Evolutionary conservation across 2,888 invertebrate species (phyloP), one percentile per base, ranked within the genome.

Genomic region (Clivina fossor): DNA sequence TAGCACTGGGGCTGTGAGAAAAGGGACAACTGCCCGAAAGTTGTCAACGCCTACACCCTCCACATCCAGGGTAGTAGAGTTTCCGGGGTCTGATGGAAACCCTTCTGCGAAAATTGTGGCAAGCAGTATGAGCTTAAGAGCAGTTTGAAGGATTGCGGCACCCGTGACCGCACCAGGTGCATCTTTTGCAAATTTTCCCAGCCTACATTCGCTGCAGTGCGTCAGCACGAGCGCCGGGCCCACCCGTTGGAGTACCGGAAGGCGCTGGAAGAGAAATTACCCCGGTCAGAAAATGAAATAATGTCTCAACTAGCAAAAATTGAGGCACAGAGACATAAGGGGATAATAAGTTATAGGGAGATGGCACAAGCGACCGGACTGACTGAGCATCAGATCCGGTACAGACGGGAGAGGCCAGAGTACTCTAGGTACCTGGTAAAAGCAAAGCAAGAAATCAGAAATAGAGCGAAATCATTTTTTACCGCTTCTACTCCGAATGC

Each of bases 91-190:
- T n/a, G n/a, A n/a, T n/a, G n/a, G n/a, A n/a, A n/a, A n/a, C n/a
- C n/a, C n/a, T n/a, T n/a, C n/a, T n/a, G n/a, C n/a, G n/a, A n/a
- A n/a, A n/a, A n/a, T 2, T 40, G 40, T 20, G 40, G 40, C 18
- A 11, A 11, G 19, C 4, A n/a, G 4, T 40, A 40, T n/a, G 2
- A 5, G 18, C n/a, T 19, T 7, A 40, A 40, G 9, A 19, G 19
- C 3, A 24, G 26, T 26, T 26, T 43, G 22, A 43, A 43, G 19
- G 43, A 43, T 18, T 43, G 43, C 26, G 26, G 43, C 5, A 26
- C 3, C 8, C 43, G 43, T 11, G 26, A 43, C 20, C 2, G 43
- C 3, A 2, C 3, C 2, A 4, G 18, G 8, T 40, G 40, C 40
- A 18, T 8, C 5, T 43, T 24, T 13, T 43, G 26, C 9, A 24